Percentiles rank a stretch among this genome's conserved stretches.
These are phyloP conservation scores for Prenolepis imparis DNA, from an alignment of 2,888 invertebrate genomes.

Conservation along the genomic window DNA sequence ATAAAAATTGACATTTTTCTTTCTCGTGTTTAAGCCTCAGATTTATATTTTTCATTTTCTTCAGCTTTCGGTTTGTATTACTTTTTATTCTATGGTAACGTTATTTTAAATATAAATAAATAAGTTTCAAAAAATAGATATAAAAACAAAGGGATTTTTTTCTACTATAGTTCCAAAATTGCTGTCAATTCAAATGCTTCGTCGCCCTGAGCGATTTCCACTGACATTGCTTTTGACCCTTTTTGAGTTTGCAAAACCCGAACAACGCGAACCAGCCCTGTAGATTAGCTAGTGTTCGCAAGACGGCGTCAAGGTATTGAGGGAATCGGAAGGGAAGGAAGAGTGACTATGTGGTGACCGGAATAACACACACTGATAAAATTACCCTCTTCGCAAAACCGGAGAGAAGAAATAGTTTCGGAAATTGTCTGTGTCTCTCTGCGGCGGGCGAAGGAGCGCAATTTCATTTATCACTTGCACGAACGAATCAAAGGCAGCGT, in stretches of 20 bases:
- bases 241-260: background rate
- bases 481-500: constrained; percentile 44
- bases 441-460: constrained; percentile 38
- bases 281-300: constrained; percentile 12
- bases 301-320: background rate
- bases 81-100: background rate
- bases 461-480: constrained; percentile 74
- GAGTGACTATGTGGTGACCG: constrained; percentile 47
- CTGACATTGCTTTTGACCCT: background rate
- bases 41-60: constrained; percentile 23
- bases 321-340: constrained; percentile 27
- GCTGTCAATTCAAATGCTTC: background rate
- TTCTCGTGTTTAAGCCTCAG: background rate
- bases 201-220: background rate
- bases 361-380: constrained; percentile 70
- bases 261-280: constrained; percentile 10
- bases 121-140: background rate
- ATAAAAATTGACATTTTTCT: constrained; percentile 3
- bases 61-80: background rate
- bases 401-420: constrained; percentile 18
- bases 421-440: constrained; percentile 62
- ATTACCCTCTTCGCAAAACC: constrained; percentile 58
- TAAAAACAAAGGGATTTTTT: background rate
- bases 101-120: constrained; percentile 15
- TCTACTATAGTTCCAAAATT: background rate